These are phyloP conservation scores for Spongilla lacustris DNA, from an alignment of 37 sponge, comb jelly and placozoan species.

Conservation along the genomic window DNA sequence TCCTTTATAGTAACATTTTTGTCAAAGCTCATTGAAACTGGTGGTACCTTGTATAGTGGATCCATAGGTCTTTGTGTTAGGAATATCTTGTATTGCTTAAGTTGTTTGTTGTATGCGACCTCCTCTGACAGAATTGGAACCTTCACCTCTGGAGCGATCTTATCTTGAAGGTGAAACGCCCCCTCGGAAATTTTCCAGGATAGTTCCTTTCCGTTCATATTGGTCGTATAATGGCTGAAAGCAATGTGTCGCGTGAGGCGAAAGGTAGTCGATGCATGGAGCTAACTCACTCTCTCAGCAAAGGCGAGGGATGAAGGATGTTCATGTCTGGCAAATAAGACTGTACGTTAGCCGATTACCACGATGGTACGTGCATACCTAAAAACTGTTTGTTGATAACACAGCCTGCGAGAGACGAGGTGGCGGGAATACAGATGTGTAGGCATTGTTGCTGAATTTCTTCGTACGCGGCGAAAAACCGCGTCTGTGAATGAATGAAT, in stretches of 20 bases:
- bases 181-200: slow-evolving; percentile 25
- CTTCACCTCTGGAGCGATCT: background rate
- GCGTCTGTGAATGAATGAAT: slow-evolving; percentile 10
- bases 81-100: slow-evolving; percentile 62
- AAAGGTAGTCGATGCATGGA: background rate
- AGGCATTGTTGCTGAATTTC: slow-evolving; percentile 52
- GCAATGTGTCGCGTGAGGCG: background rate
- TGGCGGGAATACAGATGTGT: slow-evolving; percentile 52
- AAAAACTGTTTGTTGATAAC: slow-evolving; percentile 36
- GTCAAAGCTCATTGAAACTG: background rate
- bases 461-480: slow-evolving; percentile 39
- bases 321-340: slow-evolving; percentile 34
- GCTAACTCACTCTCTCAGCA: slow-evolving; percentile 63
- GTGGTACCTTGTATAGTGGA: slow-evolving; percentile 34
- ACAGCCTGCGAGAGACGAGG: slow-evolving; percentile 37
- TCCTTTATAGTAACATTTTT: background rate
- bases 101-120: slow-evolving; percentile 52
- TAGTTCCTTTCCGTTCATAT: slow-evolving; percentile 1
- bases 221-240: slow-evolving; percentile 38
- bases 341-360: background rate
- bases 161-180: background rate
- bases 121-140: slow-evolving; percentile 48
- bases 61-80: slow-evolving; percentile 49
- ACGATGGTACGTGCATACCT: background rate
- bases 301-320: slow-evolving; percentile 51